Base-by-base conservation (phyloP, 2,113 vertebrate species). In the Gopherus flavomarginatus region DNA sequence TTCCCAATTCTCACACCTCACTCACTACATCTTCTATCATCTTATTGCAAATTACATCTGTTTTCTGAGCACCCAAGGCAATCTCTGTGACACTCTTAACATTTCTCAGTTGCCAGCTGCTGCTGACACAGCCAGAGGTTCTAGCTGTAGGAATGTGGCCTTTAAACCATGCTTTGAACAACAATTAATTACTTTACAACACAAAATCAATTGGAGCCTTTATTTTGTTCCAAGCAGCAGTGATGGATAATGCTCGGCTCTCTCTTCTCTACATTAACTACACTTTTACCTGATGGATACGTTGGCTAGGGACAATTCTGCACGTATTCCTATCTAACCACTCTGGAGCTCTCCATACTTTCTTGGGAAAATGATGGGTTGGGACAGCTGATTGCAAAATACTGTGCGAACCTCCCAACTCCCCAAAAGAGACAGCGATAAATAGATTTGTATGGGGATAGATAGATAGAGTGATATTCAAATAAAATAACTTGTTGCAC, bases 131-230 rank as follows among this genome's bases (percentile, higher is more conserved):
- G 92, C 69, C 91, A 87, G 85, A 88, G 92, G 86, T 89, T 78
- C 88, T 88, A 79, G 81, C 80, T 81, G 26, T 16, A 82, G 89
- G 42, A 87, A 78, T 44, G 59, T 81, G 89, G 87, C 95, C 95
- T 95, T 95, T 95, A 93, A 86, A 82, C 69, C 57, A 83, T 50
- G 80, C 54, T 93, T 92, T 93, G 89, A 79, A 87, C 86, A 85
- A 79, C 94, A 86, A 97, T 97, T 97, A 93, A 96, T 97, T 95
- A 95, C 86, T 77, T 87, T 62, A 87, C 22, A 95, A 91, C 97
- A 97, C 77, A 97, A 96, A 97, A 97, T 97, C 97, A 96, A 97
- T 97, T 2, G 75, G 49, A 0, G 3, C 59, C 86, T 84, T 88
- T 83, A 47, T 93, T 93, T 83, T 11, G 0, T 59, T 88, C 57